phyloP scores from a whole-genome alignment of 2,888 invertebrate species.

The Aquatica leii region DNA sequence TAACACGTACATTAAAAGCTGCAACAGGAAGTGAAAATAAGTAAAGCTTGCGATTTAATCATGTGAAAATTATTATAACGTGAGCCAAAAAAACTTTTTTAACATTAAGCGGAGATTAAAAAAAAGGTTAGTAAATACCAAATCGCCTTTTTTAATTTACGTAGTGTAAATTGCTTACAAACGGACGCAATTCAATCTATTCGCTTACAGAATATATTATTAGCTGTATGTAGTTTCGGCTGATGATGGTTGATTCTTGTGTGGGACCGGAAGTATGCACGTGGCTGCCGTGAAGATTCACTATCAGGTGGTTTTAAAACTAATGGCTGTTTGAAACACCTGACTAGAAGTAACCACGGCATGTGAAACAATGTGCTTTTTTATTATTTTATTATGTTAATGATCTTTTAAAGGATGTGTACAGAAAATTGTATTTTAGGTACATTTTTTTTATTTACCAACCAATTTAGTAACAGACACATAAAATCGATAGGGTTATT shows the following conservation, averaged over 20 bases:
- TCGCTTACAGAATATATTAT: constrained; percentile 18
- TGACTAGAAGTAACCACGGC: constrained; percentile 37
- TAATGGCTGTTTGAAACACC: constrained; percentile 41
- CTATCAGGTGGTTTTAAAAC: constrained; percentile 41
- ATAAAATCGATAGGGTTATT: too few species aligned
- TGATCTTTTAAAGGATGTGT: constrained; percentile 15
- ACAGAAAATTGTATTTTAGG: constrained; percentile 5
- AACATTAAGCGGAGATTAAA: neutral
- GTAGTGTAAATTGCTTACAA: neutral
- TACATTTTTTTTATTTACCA: constrained; percentile 3
- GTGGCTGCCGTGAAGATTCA: constrained; percentile 44
- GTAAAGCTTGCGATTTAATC: constrained; percentile 9
- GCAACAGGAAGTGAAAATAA: constrained; percentile 9
- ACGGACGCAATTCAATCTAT: constrained; percentile 10
- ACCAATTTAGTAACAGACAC: too few species aligned
- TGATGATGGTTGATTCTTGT: constrained; percentile 29
- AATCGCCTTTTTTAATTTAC: neutral
- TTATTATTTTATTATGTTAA: constrained; percentile 19
- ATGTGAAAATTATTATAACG: constrained; percentile 6
- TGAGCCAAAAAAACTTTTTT: constrained; percentile 6
- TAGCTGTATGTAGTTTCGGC: constrained; percentile 16
- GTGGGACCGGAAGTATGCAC: constrained; percentile 41
- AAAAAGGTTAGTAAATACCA: neutral
- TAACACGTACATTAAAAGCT: constrained; percentile 1
- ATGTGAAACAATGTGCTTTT: constrained; percentile 25